Evolutionary conservation across 2,797 vertebrate species (phyloP).

Genomic region (Iguana delicatissima): DNA sequence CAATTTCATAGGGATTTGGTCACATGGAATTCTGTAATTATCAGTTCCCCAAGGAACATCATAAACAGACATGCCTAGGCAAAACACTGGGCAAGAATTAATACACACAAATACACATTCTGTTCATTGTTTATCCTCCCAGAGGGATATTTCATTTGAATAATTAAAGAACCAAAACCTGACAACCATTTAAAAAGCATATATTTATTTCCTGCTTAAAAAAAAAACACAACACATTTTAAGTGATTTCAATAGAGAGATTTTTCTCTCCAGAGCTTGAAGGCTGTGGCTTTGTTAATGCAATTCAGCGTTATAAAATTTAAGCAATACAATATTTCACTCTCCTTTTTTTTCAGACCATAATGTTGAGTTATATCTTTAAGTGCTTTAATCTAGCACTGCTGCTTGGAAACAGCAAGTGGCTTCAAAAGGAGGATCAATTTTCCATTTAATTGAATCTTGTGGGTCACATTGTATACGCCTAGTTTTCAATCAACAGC

Average conservation of each 20-base stretch:
- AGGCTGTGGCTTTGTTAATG: not conserved
- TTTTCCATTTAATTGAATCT: not conserved
- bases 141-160: conserved; percentile 76
- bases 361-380: conserved; percentile 3
- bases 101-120: conserved; percentile 61
- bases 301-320: not conserved
- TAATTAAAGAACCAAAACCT: conserved; percentile 78
- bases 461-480: not conserved
- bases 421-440: not conserved
- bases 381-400: not conserved
- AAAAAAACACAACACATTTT: conserved; percentile 51
- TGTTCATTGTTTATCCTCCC: conserved; percentile 71
- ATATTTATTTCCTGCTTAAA: conserved; percentile 39
- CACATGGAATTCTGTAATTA: conserved; percentile 80
- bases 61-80: conserved; percentile 51
- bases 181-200: conserved; percentile 75
- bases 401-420: not conserved
- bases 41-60: conserved; percentile 71
- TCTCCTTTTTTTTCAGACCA: not conserved
- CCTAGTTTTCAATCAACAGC: not conserved
- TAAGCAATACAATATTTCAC: not conserved
- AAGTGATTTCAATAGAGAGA: not conserved
- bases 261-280: accelerated
- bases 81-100: conserved; percentile 63
- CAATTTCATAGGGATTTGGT: conserved; percentile 83